Base-by-base conservation (phyloP, 2,797 vertebrate species). In the Gouania willdenowi region DNA sequence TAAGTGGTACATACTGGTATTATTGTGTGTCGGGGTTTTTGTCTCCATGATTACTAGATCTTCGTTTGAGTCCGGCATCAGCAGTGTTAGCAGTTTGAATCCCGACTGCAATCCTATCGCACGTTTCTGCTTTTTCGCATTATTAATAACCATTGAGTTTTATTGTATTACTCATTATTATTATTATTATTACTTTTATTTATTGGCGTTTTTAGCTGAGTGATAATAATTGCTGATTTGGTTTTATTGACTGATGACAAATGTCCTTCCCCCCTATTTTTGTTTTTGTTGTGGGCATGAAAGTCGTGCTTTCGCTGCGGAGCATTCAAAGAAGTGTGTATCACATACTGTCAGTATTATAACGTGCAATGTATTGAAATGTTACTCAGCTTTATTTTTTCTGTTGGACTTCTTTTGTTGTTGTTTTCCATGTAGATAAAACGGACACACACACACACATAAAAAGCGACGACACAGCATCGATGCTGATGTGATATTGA, bases 351-450 rank as follows among this genome's bases (percentile, higher is more conserved):
- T 77, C 82, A 86, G 81, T 86, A 81, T 86, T 83, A 82, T 68
- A 31, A 67, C 51, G 80, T 83, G 75, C 77, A 82, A 80, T 84
- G 68, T 57, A 55, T 66, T 69, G 51, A 80, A 81, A 81, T 75
- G 71, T 83, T 84, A 79, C 67, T 77, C 53, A 64, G 77, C 79
- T 78, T 82, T 79, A 74, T 68, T 69, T 63, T 60, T 68, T 57
- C 14, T n/a, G n/a, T 38, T 41, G n/a, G 32, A 17, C 18, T 27
- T 41, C 12, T 27, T 3, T 38, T 23, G 38, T 38, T 6, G 53
- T 38, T 27, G 41, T 41, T 50, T 46, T 39, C 55, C 38, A 30
- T 24, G 23, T 59, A 35, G 45, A 84, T 78, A 3, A 13, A 2
- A 13, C n/a, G n/a, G 3, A 14, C 3, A 14, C 14, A 14, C 13